phyloP scores from a whole-genome alignment of 2,797 vertebrate species.

The Danio aesculapii region DNA sequence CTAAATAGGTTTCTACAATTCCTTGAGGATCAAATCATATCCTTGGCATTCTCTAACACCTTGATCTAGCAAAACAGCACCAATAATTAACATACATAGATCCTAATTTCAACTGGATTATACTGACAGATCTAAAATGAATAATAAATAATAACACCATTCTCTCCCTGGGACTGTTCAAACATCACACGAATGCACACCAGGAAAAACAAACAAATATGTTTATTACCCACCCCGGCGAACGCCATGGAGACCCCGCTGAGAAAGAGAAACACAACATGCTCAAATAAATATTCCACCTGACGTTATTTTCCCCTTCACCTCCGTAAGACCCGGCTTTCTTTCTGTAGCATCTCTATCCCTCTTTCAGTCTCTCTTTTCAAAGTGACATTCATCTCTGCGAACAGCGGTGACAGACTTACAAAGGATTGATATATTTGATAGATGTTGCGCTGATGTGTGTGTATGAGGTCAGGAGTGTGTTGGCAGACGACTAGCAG shows the following conservation, averaged over 20 bases:
- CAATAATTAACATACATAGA: too few species aligned
- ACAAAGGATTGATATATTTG: constrained; percentile 27
- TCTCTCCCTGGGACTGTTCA: background rate
- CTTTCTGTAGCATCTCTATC: constrained; percentile 17
- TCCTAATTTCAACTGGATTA: too few species aligned
- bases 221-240: constrained; percentile 18
- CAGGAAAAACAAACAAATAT: constrained; percentile 42
- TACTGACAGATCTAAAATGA: too few species aligned
- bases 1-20: too few species aligned
- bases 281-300: constrained; percentile 33
- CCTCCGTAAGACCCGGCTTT: background rate
- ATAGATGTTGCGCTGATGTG: constrained; percentile 23
- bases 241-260: constrained; percentile 24
- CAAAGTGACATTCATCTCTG: constrained; percentile 52
- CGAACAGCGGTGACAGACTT: constrained; percentile 22
- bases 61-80: too few species aligned
- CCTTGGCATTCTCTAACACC: too few species aligned
- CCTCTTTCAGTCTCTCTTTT: constrained; percentile 16
- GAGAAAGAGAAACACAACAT: constrained; percentile 29
- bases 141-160: too few species aligned
- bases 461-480: constrained; percentile 35
- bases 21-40: too few species aligned
- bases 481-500: constrained; percentile 51
- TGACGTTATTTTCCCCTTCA: constrained; percentile 33
- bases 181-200: constrained; percentile 40